Evolutionary conservation across 2,888 invertebrate genomes (phyloP).

Genomic region (Carterocephalus palaemon): DNA sequence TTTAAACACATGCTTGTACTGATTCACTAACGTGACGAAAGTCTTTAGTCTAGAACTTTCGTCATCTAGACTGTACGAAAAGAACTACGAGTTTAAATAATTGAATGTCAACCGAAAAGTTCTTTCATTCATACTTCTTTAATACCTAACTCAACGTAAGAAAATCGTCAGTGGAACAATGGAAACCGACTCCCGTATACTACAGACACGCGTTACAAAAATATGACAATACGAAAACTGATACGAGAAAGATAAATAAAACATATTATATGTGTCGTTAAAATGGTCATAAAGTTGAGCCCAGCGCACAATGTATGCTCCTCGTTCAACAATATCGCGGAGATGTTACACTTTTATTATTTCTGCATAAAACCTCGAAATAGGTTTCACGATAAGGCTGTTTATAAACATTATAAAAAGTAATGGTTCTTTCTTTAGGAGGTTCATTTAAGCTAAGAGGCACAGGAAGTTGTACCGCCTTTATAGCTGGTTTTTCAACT

Average conservation of each 20-base stretch:
- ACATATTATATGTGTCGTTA: conserved; percentile 45
- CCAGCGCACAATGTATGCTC: conserved; percentile 39
- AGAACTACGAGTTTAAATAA: no score
- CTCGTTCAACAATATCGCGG: conserved; percentile 48
- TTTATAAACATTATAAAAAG: conserved; percentile 26
- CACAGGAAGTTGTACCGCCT: conserved; percentile 10
- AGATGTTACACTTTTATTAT: conserved; percentile 42
- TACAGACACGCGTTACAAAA: conserved; percentile 10
- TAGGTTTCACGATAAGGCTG: conserved; percentile 27
- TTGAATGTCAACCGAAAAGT: no score
- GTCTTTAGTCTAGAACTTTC: no score
- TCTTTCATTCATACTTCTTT: no score
- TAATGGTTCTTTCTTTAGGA: conserved; percentile 12
- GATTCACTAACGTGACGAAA: no score
- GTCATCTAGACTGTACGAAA: no score
- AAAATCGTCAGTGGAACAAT: not conserved
- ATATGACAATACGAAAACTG: conserved; percentile 34
- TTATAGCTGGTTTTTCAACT: conserved; percentile 1
- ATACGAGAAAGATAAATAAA: conserved; percentile 50
- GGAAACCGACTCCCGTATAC: conserved; percentile 1
- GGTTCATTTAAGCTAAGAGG: conserved; percentile 13
- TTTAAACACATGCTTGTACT: no score
- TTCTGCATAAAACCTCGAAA: conserved; percentile 29
- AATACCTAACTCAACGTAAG: no score
- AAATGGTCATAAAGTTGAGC: conserved; percentile 45